Percentiles rank a stretch among this genome's conserved stretches.
Evolutionary conservation across 2,888 invertebrate genomes (phyloP).

Genomic region (Torymus tubicola): DNA sequence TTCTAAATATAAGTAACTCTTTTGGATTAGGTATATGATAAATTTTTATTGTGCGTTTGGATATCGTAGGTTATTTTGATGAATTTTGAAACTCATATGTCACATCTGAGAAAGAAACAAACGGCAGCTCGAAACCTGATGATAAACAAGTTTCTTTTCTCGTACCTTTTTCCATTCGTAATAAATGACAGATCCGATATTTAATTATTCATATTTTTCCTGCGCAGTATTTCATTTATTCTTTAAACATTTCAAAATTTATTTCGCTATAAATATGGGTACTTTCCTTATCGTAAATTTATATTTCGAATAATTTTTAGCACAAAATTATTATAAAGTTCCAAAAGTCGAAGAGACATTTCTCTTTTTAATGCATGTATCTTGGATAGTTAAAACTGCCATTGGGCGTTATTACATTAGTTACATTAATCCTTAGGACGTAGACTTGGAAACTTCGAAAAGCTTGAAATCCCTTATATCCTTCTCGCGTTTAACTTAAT

Average conservation of each 20-base stretch:
- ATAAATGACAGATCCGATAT: too few species aligned
- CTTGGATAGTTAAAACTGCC: slow-evolving; percentile 21
- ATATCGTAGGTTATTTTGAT: neutral
- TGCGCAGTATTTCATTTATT: too few species aligned
- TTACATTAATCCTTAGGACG: slow-evolving; percentile 42
- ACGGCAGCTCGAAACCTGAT: too few species aligned
- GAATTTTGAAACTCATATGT: slow-evolving; percentile 10
- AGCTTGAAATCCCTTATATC: slow-evolving; percentile 49
- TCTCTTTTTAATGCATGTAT: neutral
- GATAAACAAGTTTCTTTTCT: too few species aligned
- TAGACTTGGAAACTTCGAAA: slow-evolving; percentile 38
- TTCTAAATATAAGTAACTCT: slow-evolving; percentile 28
- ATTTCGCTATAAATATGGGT: too few species aligned
- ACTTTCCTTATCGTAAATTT: too few species aligned
- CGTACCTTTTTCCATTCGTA: too few species aligned
- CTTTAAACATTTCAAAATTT: too few species aligned
- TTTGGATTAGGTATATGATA: slow-evolving; percentile 5
- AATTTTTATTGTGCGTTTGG: neutral
- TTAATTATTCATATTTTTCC: too few species aligned
- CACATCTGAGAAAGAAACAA: neutral
- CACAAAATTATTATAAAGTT: too few species aligned
- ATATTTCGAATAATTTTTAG: too few species aligned
- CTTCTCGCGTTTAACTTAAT: slow-evolving; percentile 45
- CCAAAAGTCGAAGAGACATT: too few species aligned
- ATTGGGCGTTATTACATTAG: slow-evolving; percentile 43